Conservation (phyloP, 2,113 vertebrate species). For the Antigone vipio region DNA sequence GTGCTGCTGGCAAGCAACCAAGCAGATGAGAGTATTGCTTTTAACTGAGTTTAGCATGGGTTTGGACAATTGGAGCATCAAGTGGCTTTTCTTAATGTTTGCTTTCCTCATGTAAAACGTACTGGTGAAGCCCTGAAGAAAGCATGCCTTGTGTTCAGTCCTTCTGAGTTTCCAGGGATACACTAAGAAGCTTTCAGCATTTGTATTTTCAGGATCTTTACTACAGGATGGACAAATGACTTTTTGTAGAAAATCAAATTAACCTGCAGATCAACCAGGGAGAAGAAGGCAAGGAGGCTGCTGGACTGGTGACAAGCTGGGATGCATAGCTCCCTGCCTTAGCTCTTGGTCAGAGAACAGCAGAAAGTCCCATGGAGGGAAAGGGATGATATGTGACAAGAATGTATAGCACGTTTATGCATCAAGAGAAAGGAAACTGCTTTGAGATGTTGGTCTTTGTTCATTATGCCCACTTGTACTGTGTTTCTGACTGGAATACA, state of each 20-base stretch:
- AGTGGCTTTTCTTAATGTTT: neutral
- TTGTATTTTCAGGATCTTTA: neutral
- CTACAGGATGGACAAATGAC: neutral
- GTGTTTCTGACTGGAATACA: neutral
- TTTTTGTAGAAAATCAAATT: neutral
- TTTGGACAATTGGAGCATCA: neutral
- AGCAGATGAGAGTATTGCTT: neutral
- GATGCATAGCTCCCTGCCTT: fast-evolving
- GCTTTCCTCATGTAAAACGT: neutral
- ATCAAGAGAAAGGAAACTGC: neutral
- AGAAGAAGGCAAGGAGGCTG: neutral
- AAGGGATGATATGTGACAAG: neutral
- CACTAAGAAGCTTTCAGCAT: neutral
- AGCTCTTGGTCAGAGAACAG: neutral
- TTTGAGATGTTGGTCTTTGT: neutral
- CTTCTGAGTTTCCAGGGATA: neutral
- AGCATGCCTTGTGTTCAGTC: neutral
- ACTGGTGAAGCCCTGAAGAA: neutral
- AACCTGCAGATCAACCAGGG: neutral
- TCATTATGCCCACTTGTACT: neutral
- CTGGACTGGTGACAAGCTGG: neutral
- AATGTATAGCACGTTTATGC: neutral
- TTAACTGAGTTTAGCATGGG: neutral
- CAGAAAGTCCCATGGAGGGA: neutral
- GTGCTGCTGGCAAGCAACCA: neutral